phyloP scores from a whole-genome alignment of 23 tunicate species.

The Ciona savignyi region DNA sequence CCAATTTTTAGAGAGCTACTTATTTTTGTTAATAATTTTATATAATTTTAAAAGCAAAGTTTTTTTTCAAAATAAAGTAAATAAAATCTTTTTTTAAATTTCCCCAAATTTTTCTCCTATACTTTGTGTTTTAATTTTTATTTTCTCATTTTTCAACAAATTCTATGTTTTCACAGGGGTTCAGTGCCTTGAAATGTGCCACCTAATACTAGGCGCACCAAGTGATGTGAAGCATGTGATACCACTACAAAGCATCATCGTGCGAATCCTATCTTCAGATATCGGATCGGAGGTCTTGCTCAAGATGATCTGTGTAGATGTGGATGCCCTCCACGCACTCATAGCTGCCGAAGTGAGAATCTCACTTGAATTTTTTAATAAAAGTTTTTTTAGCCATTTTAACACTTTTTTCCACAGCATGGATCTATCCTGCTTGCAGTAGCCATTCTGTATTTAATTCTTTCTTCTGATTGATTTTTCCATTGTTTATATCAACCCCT shows the following conservation, averaged over 20 bases:
- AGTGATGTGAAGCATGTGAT: not conserved
- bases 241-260: slow-evolving; percentile 3
- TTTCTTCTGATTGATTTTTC: not conserved
- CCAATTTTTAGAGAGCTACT: too few species aligned
- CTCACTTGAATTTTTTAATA: too few species aligned
- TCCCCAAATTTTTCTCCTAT: too few species aligned
- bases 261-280: slow-evolving; percentile 22
- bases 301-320: slow-evolving; percentile 40
- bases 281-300: slow-evolving; percentile 45
- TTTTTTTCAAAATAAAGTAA: too few species aligned
- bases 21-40: too few species aligned
- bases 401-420: not conserved
- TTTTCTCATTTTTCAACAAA: too few species aligned
- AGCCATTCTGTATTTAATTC: too few species aligned
- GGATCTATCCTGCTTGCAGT: too few species aligned
- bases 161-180: slow-evolving; percentile 31
- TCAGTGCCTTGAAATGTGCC: slow-evolving; percentile 53
- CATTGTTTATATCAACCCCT: not conserved
- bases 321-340: slow-evolving; percentile 38
- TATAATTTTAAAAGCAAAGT: too few species aligned
- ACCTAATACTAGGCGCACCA: slow-evolving; percentile 30
- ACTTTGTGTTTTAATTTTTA: too few species aligned
- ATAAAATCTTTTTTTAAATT: too few species aligned
- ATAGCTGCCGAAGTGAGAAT: slow-evolving; percentile 37
- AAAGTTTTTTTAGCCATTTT: not conserved